These are phyloP conservation scores for Columba guinea DNA, from an alignment of 2,797 vertebrate genomes.

Conservation along the genomic window DNA sequence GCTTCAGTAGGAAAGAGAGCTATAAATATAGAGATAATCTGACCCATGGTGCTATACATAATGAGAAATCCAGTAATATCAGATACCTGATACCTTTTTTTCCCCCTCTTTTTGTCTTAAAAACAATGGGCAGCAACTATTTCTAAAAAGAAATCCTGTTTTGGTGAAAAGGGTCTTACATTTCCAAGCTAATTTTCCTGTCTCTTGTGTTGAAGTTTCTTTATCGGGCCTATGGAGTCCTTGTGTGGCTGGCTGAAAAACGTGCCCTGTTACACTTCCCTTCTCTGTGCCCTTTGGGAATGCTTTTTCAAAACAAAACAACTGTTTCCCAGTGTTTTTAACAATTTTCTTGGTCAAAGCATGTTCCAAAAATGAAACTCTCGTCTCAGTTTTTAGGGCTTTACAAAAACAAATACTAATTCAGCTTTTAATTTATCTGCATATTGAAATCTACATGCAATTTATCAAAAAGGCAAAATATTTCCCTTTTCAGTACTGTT, in stretches of 20 bases:
- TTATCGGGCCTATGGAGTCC: background rate
- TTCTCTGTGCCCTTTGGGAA: background rate
- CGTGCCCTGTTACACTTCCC: background rate
- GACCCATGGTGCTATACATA: fast-evolving
- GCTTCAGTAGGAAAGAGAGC: background rate
- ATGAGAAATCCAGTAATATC: background rate
- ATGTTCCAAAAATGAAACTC: background rate
- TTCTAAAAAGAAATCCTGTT: background rate
- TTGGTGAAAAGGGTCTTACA: background rate
- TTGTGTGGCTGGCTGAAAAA: background rate
- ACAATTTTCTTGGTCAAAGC: background rate
- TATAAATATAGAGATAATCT: background rate
- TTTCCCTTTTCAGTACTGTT: background rate
- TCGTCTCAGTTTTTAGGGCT: background rate
- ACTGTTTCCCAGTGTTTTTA: background rate
- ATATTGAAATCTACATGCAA: background rate
- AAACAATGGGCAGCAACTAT: background rate
- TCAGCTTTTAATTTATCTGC: background rate
- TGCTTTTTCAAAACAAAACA: background rate
- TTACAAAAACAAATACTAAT: background rate
- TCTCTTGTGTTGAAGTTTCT: background rate
- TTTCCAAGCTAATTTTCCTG: background rate
- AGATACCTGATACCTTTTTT: background rate
- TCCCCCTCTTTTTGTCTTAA: background rate
- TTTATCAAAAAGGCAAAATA: background rate